Evolutionary conservation across 2,797 vertebrate species (phyloP), one percentile per base, ranked within the genome.

Genomic region (Xerus rutilus): DNA sequence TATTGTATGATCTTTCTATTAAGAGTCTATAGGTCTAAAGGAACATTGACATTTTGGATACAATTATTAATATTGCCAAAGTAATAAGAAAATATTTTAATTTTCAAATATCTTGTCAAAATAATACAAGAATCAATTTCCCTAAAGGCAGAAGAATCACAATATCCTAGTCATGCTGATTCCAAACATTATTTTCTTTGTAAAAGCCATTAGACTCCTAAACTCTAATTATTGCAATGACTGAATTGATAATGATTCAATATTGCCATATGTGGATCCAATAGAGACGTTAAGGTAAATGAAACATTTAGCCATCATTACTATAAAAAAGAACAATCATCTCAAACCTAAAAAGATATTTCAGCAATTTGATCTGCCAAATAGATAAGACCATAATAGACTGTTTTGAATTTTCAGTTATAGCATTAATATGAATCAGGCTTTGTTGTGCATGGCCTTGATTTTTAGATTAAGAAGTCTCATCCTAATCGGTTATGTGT

Each of bases 1-100:
- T 94, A 14, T 30, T 89, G 1, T 62, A 86, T 96, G 92, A 74
- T 92, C 35, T 95, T 97, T 59, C 23, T 59, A 57, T 89, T 84
- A 93, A 57, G 45, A 57, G n/a, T 43, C 23, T 76, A 49, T 23
- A 72, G 18, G 4, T 93, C 73, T 96, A 77, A 49, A 69, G 64
- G 69, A 93, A 93, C n/a, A 89, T 47, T 96, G 86, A 67, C 32
- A 96, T 74, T 96, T 92, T 92, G 47, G 49, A 82, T 93, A 86
- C 11, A 91, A 32, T 76, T 9, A 23, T 88, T 87, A 88, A 78
- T 94, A 83, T 77, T 91, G 20, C 1, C 25, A 52, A 45, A 77
- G 32, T 78, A 39, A 10, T 93, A n/a, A 72, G n/a, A 94, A 90
- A 77, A 17, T 67, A 70, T 67, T 89, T 86, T 28, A 5, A 86